Base-by-base conservation (phyloP, 2,888 invertebrate genomes). In the Pheosia gnoma region DNA sequence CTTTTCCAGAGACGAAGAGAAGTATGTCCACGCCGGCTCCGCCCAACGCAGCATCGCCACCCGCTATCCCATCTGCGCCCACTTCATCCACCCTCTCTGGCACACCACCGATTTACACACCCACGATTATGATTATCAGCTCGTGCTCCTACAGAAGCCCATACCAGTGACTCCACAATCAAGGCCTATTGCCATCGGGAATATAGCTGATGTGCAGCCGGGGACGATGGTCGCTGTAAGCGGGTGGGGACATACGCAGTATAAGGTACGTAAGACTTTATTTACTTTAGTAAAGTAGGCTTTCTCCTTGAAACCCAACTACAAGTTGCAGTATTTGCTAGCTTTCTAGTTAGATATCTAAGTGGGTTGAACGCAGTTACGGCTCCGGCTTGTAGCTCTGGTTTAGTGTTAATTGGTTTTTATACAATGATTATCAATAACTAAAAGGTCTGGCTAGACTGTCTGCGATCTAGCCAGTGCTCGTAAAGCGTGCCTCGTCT, bases 71-170 rank as follows among this genome's bases (percentile, higher is more conserved):
- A 79, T 93, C 63, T 93, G 93, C 59, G 87, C 89, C 0, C 90
- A 92, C 69, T 88, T 89, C 77, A 64, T 85, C n/a, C 87, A 94
- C 59, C 88, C 93, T 0, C 8, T 74, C 1, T 88, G 90, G 90
- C 77, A 82, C 62, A 55, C 63, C 5, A 70, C 77, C 4, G 76
- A 79, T 1, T 52, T 65, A 0, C 86, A 89, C 58, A 69, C 66
- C 38, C 89, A 91, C 54, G 92, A 93, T 77, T 91, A 65, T 56
- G 93, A 93, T 59, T 93, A 87, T 75, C 93, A 92, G 76, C 81
- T 93, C 45, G 68, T 92, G 0, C 69, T 91, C 8, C 70, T 93
- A 60, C 88, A 91, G 73, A 71, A 8, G 0, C 79, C 90, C 0
- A 78, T 93, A 0, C 90, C 90, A 0, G 79, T 89, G 0, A 86